Evolutionary conservation across 2,113 vertebrate species (phyloP), one percentile per base, ranked within the genome.

Genomic region (Thinocorus orbignyianus): DNA sequence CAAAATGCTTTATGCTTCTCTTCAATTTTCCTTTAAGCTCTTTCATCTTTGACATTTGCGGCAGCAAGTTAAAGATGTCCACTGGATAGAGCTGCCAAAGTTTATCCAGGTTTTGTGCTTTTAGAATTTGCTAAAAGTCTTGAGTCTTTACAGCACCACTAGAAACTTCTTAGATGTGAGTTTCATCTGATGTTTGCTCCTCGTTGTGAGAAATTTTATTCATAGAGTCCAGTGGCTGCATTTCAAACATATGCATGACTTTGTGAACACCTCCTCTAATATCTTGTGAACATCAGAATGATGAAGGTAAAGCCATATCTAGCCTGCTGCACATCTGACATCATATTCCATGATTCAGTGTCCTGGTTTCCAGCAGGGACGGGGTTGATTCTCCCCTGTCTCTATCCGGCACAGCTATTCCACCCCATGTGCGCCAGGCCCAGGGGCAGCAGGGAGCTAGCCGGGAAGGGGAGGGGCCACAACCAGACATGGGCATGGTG

Each of bases 221-320:
- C n/a, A 97, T 93, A 4, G 92, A 96, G 51, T 98, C 98, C 96
- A 99, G 97, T 13, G 98, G 95, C 71, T 98, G 98, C 35, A 98
- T 99, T 98, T 99, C 98, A 97, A 99, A 99, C 95, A 99, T 91
- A 98, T 98, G 98, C 0, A 95, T 97, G 8, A 98, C 98, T 81
- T 98, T 95, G 2, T 83, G 94, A 30, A 98, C 98, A 91, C 98
- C 98, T 90, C 98, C 98, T 96, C 98, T 98, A 39, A 98, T 98
- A 97, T 48, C 97, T 98, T 57, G 97, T 89, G 81, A 98, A 96
- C 71, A 93, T 97, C 41, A 98, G 98, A 54, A 97, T 97, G 61
- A 94, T 97, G 71, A 71, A 95, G 7, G 96, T 98, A 97, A 98
- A 99, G 57, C 97, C 81, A 54, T 97, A 98, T 55, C 97, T 97